Percentiles rank a stretch among this genome's conserved stretches.
Conservation (phyloP, 2,113 vertebrate species). For the Rhombomys opimus region DNA sequence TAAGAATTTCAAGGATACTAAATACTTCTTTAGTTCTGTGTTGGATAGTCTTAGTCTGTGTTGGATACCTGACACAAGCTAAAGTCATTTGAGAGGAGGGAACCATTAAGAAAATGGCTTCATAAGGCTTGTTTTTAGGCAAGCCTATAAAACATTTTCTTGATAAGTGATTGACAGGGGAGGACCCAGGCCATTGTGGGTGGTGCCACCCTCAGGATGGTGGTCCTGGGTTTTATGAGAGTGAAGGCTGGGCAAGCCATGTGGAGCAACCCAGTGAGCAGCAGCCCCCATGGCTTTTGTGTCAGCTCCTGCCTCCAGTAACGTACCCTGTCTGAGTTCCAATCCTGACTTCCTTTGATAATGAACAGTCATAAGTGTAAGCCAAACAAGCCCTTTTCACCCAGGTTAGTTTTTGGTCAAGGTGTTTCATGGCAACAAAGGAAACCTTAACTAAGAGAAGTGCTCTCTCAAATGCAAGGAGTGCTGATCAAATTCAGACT, state of each 20-base stretch:
- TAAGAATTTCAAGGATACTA: neutral
- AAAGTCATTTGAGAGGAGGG: neutral
- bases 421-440: neutral
- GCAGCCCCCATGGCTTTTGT: neutral
- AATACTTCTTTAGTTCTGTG: neutral
- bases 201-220: neutral
- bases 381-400: neutral
- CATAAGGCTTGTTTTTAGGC: neutral
- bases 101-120: neutral
- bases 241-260: neutral
- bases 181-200: neutral
- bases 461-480: neutral
- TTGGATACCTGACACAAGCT: neutral
- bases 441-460: neutral
- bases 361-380: neutral
- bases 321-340: neutral
- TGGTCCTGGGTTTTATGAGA: neutral
- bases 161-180: neutral
- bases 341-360: neutral
- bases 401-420: neutral
- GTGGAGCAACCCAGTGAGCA: neutral
- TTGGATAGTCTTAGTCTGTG: neutral
- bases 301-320: neutral
- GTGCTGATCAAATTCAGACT: neutral
- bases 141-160: neutral